A percentile compares a stretch with the other conserved stretches of the same genome.
Conservation (phyloP, 2,797 vertebrate species). For the Austrolebias charrua region DNA sequence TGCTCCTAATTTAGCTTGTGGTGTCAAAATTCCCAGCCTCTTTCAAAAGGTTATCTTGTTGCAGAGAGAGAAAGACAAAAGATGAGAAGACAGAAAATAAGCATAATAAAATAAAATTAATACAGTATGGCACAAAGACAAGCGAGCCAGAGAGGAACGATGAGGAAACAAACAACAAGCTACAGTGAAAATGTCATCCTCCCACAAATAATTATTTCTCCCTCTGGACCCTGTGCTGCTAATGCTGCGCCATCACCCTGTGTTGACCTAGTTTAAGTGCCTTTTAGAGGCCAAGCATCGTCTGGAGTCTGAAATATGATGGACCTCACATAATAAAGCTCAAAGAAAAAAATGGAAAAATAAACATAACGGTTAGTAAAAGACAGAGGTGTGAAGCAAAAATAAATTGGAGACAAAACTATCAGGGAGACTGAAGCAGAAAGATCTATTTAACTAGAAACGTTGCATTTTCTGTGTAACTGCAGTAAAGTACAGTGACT, state of each 20-base stretch:
- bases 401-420: background rate
- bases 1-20: slow-evolving; percentile 36
- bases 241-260: background rate
- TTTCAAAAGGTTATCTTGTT: slow-evolving; percentile 41
- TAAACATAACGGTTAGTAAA: background rate
- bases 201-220: slow-evolving; percentile 15
- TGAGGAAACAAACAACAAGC: background rate
- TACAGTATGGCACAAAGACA: background rate
- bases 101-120: too few relatives aligned
- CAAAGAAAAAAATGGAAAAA: background rate
- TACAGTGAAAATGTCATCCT: slow-evolving; percentile 31
- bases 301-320: background rate
- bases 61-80: slow-evolving; percentile 5
- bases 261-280: background rate
- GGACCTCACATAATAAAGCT: background rate
- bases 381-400: background rate
- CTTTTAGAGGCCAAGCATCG: background rate
- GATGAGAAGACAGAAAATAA: background rate
- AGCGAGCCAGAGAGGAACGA: background rate
- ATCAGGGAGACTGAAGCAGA: background rate
- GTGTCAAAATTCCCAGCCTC: slow-evolving; percentile 22
- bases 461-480: too few relatives aligned
- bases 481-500: too few relatives aligned
- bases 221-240: background rate
- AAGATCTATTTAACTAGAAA: background rate